phyloP scores from a whole-genome alignment of 2,797 vertebrate species.

The Psittacula echo region DNA sequence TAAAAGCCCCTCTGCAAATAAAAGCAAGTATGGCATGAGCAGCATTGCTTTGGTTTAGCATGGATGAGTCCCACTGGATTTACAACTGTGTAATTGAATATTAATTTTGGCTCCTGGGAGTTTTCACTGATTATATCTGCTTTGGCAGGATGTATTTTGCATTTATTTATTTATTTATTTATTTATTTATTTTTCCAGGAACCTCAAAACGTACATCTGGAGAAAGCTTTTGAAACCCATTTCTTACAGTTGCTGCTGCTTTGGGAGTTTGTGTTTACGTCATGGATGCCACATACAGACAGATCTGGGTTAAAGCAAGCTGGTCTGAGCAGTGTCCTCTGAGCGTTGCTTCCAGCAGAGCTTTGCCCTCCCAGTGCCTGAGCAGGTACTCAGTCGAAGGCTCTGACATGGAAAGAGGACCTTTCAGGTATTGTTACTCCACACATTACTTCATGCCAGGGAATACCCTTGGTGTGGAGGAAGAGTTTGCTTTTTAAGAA shows the following conservation, averaged over 20 bases:
- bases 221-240: constrained; percentile 12
- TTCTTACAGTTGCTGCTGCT: constrained; percentile 41
- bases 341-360: background rate
- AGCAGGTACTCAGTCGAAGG: background rate
- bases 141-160: background rate
- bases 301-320: constrained; percentile 55
- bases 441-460: background rate
- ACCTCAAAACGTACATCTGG: background rate
- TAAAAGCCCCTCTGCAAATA: background rate
- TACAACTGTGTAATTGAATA: background rate
- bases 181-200: background rate
- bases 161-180: background rate
- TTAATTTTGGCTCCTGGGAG: background rate
- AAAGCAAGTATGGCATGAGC: background rate
- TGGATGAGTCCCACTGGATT: background rate
- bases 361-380: background rate
- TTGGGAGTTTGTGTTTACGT: constrained; percentile 35
- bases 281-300: constrained; percentile 13
- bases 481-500: background rate
- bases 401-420: accelerated
- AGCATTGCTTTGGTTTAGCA: background rate
- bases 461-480: background rate
- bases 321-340: constrained; percentile 15
- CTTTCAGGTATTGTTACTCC: background rate
- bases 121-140: background rate